Conservation (phyloP, 2,113 vertebrate genomes). For the Sminthopsis crassicaudata region DNA sequence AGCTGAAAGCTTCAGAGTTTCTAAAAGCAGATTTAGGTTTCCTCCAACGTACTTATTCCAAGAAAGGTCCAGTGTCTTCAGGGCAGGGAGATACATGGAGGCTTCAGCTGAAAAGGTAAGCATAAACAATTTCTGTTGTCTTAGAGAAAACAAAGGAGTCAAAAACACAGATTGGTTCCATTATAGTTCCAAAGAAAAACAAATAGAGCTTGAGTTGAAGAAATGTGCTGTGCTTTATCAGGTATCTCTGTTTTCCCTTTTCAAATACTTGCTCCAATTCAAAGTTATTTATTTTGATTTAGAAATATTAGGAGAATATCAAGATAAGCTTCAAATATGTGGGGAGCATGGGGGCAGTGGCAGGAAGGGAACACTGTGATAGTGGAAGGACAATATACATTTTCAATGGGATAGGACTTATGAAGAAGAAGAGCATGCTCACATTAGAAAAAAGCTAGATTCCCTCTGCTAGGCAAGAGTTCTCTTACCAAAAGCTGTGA, state of each 20-base stretch:
- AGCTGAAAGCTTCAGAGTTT: slow-evolving; percentile 82
- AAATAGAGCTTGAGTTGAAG: not conserved
- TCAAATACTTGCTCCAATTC: not conserved
- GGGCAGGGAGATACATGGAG: slow-evolving; percentile 84
- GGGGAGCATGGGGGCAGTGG: too few relatives aligned
- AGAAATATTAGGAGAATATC: not conserved
- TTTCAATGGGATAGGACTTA: not conserved
- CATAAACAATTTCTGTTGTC: slow-evolving; percentile 74
- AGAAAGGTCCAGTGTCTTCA: slow-evolving; percentile 89
- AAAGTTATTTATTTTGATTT: not conserved
- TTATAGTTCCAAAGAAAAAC: slow-evolving; percentile 10
- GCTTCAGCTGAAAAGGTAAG: slow-evolving; percentile 86
- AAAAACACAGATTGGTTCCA: too few relatives aligned
- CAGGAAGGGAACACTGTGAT: not conserved
- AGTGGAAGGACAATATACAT: not conserved
- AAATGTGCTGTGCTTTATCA: not conserved
- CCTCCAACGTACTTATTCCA: slow-evolving; percentile 94
- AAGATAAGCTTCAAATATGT: not conserved
- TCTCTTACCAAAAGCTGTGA: slow-evolving; percentile 87
- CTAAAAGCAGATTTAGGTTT: slow-evolving; percentile 87
- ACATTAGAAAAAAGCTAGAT: not conserved
- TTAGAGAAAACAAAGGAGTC: slow-evolving; percentile 57
- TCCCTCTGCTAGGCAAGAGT: not conserved
- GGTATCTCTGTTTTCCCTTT: not conserved
- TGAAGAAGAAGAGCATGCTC: not conserved